phyloP scores from a whole-genome alignment of 2,113 vertebrate species.

The Barbus barbus region DNA sequence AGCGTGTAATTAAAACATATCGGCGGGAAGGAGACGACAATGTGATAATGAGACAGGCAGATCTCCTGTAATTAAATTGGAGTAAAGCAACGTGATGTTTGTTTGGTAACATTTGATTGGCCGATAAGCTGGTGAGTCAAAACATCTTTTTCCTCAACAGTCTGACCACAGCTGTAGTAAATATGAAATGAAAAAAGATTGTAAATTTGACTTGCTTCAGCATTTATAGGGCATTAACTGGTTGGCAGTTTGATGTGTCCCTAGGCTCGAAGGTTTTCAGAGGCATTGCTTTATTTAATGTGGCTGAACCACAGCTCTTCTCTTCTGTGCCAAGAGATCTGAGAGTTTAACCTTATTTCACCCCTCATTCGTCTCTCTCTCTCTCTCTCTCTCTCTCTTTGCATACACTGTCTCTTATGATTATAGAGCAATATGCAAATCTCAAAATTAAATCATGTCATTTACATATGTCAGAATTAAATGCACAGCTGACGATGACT shows the following conservation, averaged over 20 bases:
- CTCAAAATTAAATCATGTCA: background rate
- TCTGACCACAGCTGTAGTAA: background rate
- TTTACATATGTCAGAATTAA: background rate
- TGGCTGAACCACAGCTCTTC: background rate
- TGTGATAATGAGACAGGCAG: constrained; percentile 51
- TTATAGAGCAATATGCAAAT: background rate
- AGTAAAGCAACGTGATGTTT: background rate
- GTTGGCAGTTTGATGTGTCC: background rate
- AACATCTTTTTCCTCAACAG: background rate
- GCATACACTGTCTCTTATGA: background rate
- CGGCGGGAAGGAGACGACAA: constrained; percentile 32
- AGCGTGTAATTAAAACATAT: constrained; percentile 59
- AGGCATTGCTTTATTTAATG: constrained; percentile 13
- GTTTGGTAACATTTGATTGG: constrained; percentile 9
- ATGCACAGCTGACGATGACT: background rate
- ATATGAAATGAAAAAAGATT: background rate
- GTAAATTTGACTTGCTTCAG: background rate
- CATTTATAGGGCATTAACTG: constrained; percentile 20
- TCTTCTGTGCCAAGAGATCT: background rate
- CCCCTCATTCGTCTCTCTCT: background rate
- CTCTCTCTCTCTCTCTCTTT: background rate
- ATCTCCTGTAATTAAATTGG: constrained; percentile 44
- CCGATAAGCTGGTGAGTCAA: constrained; percentile 5
- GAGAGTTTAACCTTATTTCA: background rate
- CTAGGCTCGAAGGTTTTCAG: background rate